phyloP scores from a whole-genome alignment of 2,113 vertebrate species.

The Suncus etruscus region DNA sequence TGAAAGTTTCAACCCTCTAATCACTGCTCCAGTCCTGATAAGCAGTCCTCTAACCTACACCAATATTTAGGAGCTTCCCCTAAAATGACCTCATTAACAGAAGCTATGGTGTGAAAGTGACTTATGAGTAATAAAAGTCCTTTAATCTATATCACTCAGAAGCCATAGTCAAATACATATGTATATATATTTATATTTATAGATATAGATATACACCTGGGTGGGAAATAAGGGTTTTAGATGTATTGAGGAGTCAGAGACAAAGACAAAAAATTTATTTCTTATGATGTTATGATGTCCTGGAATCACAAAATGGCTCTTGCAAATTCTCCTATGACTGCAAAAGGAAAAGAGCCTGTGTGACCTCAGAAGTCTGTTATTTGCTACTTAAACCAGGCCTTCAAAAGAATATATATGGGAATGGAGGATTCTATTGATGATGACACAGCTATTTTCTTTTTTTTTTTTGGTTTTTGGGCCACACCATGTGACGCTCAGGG shows the following conservation, averaged over 20 bases:
- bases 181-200: no score
- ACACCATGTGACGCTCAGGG: no score
- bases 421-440: neutral
- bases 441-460: slow-evolving; percentile 51
- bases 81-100: neutral
- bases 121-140: neutral
- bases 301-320: neutral
- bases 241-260: neutral
- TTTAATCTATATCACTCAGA: neutral
- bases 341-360: neutral
- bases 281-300: neutral
- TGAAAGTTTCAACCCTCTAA: neutral
- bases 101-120: neutral
- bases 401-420: slow-evolving; percentile 10
- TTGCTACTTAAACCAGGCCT: neutral
- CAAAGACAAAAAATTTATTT: slow-evolving; percentile 24
- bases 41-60: neutral
- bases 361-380: neutral
- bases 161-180: neutral
- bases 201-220: no score
- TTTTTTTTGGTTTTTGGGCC: no score
- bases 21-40: neutral
- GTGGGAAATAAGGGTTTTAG: slow-evolving; percentile 8
- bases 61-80: neutral
- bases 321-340: neutral